Conservation (phyloP, 2,797 vertebrate genomes). For the Lacerta viridis region DNA sequence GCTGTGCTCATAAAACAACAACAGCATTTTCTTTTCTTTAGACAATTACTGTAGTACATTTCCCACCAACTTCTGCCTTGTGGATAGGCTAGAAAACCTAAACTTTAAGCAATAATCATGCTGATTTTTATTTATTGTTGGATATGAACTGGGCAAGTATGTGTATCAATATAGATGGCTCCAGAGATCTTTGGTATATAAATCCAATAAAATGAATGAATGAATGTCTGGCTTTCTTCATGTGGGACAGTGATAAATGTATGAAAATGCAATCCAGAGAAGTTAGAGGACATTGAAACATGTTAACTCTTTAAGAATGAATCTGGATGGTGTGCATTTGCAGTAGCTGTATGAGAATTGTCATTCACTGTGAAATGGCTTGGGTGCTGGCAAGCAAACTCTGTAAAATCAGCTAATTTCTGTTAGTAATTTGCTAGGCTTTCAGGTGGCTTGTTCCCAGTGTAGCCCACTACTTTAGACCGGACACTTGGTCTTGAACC, state of each 20-base stretch:
- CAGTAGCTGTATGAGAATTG: not conserved
- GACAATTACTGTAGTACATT: not conserved
- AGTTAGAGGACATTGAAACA: not conserved
- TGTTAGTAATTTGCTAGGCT: not conserved
- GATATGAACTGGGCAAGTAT: not conserved
- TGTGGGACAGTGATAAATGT: not conserved
- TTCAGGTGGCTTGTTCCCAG: not conserved
- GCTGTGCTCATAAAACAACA: not conserved
- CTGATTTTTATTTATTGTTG: not conserved
- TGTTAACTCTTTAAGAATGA: no score
- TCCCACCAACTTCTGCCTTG: not conserved
- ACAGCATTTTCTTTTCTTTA: not conserved
- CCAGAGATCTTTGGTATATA: no score
- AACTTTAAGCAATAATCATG: not conserved
- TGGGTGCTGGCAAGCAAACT: not conserved
- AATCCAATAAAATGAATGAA: no score
- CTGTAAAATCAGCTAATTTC: not conserved
- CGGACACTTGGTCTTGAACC: not conserved
- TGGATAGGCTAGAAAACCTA: not conserved
- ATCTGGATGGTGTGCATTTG: not conserved
- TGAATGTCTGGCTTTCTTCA: not conserved
- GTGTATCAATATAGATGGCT: not conserved
- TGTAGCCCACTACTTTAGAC: not conserved
- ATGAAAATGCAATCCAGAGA: not conserved
- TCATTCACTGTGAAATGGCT: not conserved